Evolutionary conservation across 2,113 vertebrate species (phyloP).

Genomic region (Petaurus breviceps): DNA sequence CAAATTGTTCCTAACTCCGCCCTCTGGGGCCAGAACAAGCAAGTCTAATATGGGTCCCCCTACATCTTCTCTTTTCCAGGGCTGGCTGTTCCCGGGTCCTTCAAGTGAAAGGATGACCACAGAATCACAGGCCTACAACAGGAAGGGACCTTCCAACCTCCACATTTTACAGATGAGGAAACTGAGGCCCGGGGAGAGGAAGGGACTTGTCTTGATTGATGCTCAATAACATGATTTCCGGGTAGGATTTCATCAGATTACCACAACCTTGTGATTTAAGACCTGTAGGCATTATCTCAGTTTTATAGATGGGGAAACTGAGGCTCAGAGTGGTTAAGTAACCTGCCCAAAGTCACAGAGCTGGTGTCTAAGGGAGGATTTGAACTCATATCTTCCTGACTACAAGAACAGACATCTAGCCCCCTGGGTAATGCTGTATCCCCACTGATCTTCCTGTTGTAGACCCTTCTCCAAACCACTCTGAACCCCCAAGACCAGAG

Average conservation of each 20-base stretch:
- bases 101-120: neutral
- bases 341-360: neutral
- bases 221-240: neutral
- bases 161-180: neutral
- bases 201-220: neutral
- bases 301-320: neutral
- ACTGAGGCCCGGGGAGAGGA: neutral
- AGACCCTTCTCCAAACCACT: too few relatives aligned
- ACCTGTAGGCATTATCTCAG: too few relatives aligned
- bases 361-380: neutral
- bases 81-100: neutral
- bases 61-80: too few relatives aligned
- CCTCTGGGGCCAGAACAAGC: too few relatives aligned
- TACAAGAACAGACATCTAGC: neutral
- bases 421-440: neutral
- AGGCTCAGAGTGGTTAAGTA: neutral
- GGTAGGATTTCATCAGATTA: neutral
- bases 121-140: neutral
- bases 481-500: too few relatives aligned
- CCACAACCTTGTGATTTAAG: neutral
- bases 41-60: too few relatives aligned
- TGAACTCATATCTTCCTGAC: neutral
- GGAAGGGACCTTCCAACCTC: neutral
- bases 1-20: too few relatives aligned
- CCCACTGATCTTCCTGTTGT: neutral